Conservation (phyloP, 2,888 invertebrate species). For the Drosophila mimica region DNA sequence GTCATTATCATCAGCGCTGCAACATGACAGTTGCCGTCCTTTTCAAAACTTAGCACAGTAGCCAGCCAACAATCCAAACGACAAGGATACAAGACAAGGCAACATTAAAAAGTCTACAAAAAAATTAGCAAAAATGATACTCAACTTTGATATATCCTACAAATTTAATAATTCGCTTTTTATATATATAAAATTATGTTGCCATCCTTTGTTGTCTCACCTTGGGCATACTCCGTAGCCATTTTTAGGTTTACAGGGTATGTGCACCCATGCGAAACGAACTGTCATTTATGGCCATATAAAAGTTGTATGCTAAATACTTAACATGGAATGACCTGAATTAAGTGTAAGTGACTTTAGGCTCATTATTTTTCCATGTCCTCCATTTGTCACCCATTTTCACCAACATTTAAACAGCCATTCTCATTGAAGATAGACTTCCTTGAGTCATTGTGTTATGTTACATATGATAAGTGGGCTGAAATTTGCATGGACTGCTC, state of each 20-base stretch:
- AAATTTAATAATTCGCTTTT: not conserved
- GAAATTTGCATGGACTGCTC: not conserved
- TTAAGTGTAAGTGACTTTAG: constrained; percentile 30
- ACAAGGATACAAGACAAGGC: constrained; percentile 45
- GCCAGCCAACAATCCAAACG: constrained; percentile 42
- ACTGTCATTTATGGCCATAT: constrained; percentile 57
- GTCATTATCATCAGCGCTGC: constrained; percentile 69
- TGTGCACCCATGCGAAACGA: constrained; percentile 10
- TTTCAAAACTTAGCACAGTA: constrained; percentile 72
- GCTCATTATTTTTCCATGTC: constrained; percentile 6
- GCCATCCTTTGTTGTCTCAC: not conserved
- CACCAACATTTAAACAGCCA: not conserved
- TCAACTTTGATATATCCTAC: constrained; percentile 4
- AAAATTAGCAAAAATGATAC: not conserved
- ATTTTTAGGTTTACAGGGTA: constrained; percentile 8
- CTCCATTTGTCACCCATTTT: constrained; percentile 1
- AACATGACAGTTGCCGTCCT: constrained; percentile 70
- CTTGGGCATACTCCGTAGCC: not conserved
- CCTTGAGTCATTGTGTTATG: not conserved
- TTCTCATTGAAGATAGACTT: not conserved
- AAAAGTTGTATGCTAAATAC: constrained; percentile 57
- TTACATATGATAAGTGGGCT: not conserved
- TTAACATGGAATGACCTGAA: constrained; percentile 63
- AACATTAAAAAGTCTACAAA: constrained; percentile 25
- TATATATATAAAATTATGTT: not conserved